Conservation (phyloP, 64 coral and sea anemone species). For the Dendronephthya gigantea region DNA sequence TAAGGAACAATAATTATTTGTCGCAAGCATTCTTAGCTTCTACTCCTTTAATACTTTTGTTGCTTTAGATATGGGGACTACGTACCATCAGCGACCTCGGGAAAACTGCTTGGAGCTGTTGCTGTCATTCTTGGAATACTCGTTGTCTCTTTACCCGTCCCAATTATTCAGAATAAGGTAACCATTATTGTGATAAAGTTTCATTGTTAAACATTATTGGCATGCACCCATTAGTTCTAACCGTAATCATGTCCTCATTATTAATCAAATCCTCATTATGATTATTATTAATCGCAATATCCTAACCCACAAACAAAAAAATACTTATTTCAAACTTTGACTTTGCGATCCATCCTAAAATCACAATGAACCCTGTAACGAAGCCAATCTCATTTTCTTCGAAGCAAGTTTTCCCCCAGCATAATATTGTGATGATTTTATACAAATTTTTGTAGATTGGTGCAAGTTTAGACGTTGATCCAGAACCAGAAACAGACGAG, state of each 20-base stretch:
- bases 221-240: no score
- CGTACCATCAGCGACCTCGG: not conserved
- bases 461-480: not conserved
- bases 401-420: no score
- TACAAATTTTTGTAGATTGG: not conserved
- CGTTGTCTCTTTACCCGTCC: not conserved
- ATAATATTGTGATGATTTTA: not conserved
- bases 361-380: no score
- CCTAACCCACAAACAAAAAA: no score
- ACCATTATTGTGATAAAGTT: not conserved
- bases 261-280: no score
- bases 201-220: not conserved
- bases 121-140: not conserved
- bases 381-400: no score
- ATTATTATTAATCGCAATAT: no score
- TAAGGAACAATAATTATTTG: no score
- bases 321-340: not conserved
- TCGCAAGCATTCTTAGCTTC: no score
- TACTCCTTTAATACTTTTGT: no score
- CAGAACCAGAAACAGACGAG: not conserved
- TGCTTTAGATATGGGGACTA: not conserved
- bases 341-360: no score
- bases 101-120: not conserved
- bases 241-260: not conserved
- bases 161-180: slow-evolving; percentile 15